Evolutionary conservation across 2,888 invertebrate genomes (phyloP).

Genomic region (Lysandra bellargus): DNA sequence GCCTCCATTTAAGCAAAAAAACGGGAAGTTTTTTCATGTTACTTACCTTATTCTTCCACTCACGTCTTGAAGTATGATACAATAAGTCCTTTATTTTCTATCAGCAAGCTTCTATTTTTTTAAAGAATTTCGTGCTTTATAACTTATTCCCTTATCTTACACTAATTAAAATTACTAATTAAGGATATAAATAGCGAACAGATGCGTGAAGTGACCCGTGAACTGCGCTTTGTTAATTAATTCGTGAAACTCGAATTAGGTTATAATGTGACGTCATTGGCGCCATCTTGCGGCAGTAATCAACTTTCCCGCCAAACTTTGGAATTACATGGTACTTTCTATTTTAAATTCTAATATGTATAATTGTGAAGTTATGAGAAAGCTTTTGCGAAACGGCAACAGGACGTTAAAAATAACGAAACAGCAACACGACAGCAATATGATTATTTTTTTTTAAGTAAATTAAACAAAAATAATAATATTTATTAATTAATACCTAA

Average conservation of each 20-base stretch:
- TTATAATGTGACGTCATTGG: neutral
- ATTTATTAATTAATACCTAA: too few species aligned
- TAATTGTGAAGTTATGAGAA: neutral
- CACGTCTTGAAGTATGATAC: too few species aligned
- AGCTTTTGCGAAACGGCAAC: neutral
- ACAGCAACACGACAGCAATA: too few species aligned
- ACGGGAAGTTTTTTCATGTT: too few species aligned
- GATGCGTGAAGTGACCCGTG: constrained; percentile 10
- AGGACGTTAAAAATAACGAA: too few species aligned
- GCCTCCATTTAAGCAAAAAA: too few species aligned
- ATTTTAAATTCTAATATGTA: neutral
- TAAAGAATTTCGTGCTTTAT: too few species aligned
- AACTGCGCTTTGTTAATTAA: constrained; percentile 16
- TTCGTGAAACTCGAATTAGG: constrained; percentile 25
- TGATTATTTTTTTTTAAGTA: too few species aligned
- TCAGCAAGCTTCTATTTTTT: too few species aligned
- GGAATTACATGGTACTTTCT: neutral
- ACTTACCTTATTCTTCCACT: too few species aligned
- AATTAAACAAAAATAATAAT: too few species aligned
- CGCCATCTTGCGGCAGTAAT: neutral
- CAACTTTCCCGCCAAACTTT: neutral
- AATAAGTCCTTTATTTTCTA: too few species aligned
- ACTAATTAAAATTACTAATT: constrained; percentile 7
- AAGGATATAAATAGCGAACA: neutral
- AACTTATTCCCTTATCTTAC: neutral